Evolutionary conservation across 2,888 invertebrate species (phyloP), one percentile per base, ranked within the genome.

Genomic region (Eupithecia insigniata): DNA sequence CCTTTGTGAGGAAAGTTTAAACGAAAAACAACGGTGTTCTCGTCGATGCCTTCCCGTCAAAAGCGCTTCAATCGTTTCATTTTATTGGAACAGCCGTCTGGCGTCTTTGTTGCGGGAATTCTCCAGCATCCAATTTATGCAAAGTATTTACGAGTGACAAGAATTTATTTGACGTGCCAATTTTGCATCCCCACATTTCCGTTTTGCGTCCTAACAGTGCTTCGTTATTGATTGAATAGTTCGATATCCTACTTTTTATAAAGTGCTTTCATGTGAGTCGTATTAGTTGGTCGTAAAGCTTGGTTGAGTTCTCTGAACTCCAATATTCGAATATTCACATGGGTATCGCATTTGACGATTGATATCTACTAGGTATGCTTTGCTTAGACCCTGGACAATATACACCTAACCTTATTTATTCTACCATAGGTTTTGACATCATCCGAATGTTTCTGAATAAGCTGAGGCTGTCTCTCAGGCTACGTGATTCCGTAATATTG

Each of bases 111-210:
- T 89, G 91, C 86, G 87, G 88, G 87, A 88, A 90, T 91, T 88
- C 87, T 86, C 85, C 85, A 82, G 88, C 83, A 90, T 91, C 89
- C 90, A 90, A 91, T 92, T 89, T 91, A 91, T 92, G 92, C 90
- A 91, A 92, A 92, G 91, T 90, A 90, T 92, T 92, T 91, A 90
- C 90, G 89, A 88, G 87, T 90, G 91, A 89, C 90, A 88, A 86
- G 91, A 91, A 91, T 92, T 90, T 91, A 90, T 92, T 91, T 89
- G 91, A 89, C 89, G 86, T 86, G 86, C 88, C 89, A 90, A 90
- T 89, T 89, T 89, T 88, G 87, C 84, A 84, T 80, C 82, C 74
- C 83, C 81, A 84, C 85, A 83, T 83, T 67, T 82, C 81, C 81
- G 79, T 81, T 83, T 79, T 82, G 82, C 83, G 83, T 86, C 87